Base-by-base conservation (phyloP, 2,888 invertebrate species). In the Leucania comma region DNA sequence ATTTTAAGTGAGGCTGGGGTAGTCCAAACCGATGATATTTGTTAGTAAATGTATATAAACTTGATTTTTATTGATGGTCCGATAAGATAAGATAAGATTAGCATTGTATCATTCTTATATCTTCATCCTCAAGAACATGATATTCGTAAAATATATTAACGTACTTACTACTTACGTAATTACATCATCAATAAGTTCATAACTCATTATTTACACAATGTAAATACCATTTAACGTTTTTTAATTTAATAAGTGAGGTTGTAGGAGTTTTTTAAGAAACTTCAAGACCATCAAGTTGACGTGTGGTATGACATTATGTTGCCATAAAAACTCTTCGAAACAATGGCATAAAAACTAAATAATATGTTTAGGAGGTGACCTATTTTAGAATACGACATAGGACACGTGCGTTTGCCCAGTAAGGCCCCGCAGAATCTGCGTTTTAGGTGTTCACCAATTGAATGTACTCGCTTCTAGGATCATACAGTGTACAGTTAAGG, bases 201-300 rank as follows among this genome's bases (percentile, higher is more conserved):
- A 67, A 48, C 14, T 54, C 75, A 73, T 67, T 58, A n/a, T 48
- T 54, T 32, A 53, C 29, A 32, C 24, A 54, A 12, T 26, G 46
- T 58, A 38, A 20, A 53, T 46, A 69, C 17, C 22, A 38, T 5
- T 24, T 38, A 12, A 20, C 14, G 54, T 42, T 69, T 51, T 63
- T 38, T 9, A 51, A 32, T 71, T 42, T 38, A 4, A 0, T 69
- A 14, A 0, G 26, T 20, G 24, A 63, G 8, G 14, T 12, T 61
- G 14, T 3, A 32, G 1, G 12, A 32, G 29, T 75, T 68, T 64
- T 59, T 60, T 58, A 29, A 17, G 20, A 56, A 26, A 56, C 54
- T 59, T 59, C 64, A 26, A 12, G 65, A 54, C 8, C 26, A 29
- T 73, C 50, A 80, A 67, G 50, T 59, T 77, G 84, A 75, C 70